A percentile compares a stretch with the other conserved stretches of the same genome.
Evolutionary conservation across 2,113 vertebrate genomes (phyloP).

Genomic region (Galemys pyrenaicus): DNA sequence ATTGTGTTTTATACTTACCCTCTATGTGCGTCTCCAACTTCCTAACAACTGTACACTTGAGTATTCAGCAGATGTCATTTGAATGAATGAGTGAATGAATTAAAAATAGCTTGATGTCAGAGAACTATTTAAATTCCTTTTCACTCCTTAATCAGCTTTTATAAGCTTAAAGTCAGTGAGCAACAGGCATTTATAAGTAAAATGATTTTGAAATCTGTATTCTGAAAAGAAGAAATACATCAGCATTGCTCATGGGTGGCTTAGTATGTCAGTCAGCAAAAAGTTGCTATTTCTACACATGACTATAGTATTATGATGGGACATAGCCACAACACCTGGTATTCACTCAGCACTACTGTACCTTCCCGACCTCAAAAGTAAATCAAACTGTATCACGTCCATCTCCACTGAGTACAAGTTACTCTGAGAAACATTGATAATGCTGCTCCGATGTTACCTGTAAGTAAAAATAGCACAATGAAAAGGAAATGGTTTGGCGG

Average conservation of each 20-base stretch:
- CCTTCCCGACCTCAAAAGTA: conserved; percentile 28
- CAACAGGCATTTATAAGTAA: not conserved
- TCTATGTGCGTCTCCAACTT: not conserved
- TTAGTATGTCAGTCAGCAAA: conserved; percentile 24
- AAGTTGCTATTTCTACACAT: conserved; percentile 56
- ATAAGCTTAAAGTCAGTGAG: not conserved
- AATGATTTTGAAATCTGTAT: conserved; percentile 35
- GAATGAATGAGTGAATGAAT: not conserved
- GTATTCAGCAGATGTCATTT: not conserved
- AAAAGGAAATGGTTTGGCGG: conserved; percentile 6
- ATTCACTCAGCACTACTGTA: not conserved
- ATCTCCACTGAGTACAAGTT: not conserved
- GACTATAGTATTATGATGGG: conserved; percentile 1
- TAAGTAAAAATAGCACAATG: not conserved
- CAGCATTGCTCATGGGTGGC: not conserved
- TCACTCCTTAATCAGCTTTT: not conserved
- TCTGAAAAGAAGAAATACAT: conserved; percentile 24
- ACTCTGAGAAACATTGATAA: not conserved
- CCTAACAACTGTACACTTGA: not conserved
- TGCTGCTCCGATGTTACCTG: not conserved
- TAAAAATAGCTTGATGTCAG: not conserved
- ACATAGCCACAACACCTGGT: not conserved
- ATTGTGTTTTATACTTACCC: not conserved
- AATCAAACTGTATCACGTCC: conserved; percentile 8
- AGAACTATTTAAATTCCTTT: conserved; percentile 17